A percentile compares a stretch with the other conserved stretches of the same genome.
Evolutionary conservation across 2,113 vertebrate genomes (phyloP).

Genomic region (Saiga tatarica): DNA sequence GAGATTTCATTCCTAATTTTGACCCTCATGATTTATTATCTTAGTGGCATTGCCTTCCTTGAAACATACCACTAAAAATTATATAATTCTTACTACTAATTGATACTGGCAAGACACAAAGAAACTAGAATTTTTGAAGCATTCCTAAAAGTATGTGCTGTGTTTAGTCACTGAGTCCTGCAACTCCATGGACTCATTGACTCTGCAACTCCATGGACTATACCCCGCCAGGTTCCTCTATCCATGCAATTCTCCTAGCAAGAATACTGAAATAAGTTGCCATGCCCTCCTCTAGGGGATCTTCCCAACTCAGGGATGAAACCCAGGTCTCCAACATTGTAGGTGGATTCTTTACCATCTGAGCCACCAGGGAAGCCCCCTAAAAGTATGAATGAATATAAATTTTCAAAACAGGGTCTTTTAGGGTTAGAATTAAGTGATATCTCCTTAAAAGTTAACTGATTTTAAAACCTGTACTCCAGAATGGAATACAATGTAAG

Average conservation of each 20-base stretch:
- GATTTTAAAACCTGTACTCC: neutral
- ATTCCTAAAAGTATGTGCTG: neutral
- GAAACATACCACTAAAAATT: neutral
- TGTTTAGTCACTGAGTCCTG: neutral
- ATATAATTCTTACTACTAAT: neutral
- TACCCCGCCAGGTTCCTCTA: neutral
- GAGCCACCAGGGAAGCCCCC: neutral
- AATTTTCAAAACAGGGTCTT: neutral
- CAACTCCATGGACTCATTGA: neutral
- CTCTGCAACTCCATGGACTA: neutral
- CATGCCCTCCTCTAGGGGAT: neutral
- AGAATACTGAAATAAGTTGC: neutral
- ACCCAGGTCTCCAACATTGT: neutral
- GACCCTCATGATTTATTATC: neutral
- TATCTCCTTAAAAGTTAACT: neutral
- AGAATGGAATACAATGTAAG: neutral
- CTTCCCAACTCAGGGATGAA: neutral
- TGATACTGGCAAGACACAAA: constrained; percentile 2
- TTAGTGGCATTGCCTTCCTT: neutral
- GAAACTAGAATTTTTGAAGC: neutral
- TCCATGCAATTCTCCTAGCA: neutral
- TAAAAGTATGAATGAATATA: neutral
- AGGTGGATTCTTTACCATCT: neutral
- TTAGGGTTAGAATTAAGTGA: neutral
- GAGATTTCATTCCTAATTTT: neutral